A percentile compares a stretch with the other conserved stretches of the same genome.
These are phyloP conservation scores for Falcunculus frontatus DNA, from an alignment of 2,113 vertebrate species.

Conservation along the genomic window DNA sequence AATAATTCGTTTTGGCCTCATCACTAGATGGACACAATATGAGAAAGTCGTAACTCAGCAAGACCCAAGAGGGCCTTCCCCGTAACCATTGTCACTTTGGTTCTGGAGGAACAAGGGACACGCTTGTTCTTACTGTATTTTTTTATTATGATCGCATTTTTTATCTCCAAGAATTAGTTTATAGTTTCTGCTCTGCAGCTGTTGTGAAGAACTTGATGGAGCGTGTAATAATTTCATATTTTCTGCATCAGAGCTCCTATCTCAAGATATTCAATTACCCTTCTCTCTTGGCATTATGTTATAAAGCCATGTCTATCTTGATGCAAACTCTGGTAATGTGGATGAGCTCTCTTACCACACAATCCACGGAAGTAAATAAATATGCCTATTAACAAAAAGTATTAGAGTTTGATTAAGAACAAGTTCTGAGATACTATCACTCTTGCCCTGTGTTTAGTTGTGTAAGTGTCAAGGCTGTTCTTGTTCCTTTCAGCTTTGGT, in stretches of 20 bases:
- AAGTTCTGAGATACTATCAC: neutral
- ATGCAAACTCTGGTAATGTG: neutral
- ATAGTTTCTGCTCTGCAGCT: neutral
- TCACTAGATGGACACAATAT: neutral
- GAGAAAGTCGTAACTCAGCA: neutral
- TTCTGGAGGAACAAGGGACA: neutral
- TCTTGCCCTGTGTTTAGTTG: neutral
- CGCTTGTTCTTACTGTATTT: neutral
- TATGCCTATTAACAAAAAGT: neutral
- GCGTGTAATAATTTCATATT: neutral
- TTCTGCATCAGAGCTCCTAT: neutral
- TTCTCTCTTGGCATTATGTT: neutral
- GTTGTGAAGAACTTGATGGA: neutral
- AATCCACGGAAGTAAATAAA: neutral
- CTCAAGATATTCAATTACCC: neutral
- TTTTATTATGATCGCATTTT: neutral
- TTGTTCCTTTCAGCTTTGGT: neutral
- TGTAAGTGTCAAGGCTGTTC: neutral
- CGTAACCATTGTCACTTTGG: neutral
- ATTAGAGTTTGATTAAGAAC: neutral
- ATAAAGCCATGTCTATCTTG: neutral
- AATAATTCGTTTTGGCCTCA: neutral
- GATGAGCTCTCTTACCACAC: neutral
- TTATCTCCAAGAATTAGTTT: neutral
- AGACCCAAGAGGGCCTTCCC: neutral